Percentiles rank a stretch among this genome's conserved stretches.
phyloP scores from a whole-genome alignment of 2,888 invertebrate genomes.

The Isoperla grammatica region DNA sequence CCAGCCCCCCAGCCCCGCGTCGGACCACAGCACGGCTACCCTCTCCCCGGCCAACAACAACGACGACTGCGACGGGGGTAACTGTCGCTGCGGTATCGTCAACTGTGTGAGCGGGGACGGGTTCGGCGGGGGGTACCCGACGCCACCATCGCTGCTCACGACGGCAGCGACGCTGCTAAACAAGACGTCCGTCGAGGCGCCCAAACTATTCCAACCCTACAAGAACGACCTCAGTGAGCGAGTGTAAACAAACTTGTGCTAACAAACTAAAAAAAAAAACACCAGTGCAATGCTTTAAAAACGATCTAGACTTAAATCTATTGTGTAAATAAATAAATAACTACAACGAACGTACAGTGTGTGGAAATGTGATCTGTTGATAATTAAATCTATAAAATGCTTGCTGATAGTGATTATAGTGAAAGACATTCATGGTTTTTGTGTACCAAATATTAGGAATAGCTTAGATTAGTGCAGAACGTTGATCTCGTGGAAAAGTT shows the following conservation, averaged over 20 bases:
- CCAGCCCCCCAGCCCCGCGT: constrained; percentile 10
- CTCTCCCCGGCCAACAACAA: not conserved
- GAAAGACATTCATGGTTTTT: no score
- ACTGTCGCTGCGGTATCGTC: constrained; percentile 46
- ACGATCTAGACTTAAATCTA: not conserved
- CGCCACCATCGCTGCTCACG: constrained; percentile 29
- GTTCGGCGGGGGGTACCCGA: constrained; percentile 31
- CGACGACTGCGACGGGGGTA: constrained; percentile 21
- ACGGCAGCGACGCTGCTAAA: constrained; percentile 19
- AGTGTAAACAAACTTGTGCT: not conserved
- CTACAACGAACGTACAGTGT: no score
- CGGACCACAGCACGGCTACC: not conserved
- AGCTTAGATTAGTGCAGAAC: no score
- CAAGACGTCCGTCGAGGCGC: constrained; percentile 39
- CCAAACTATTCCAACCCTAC: constrained; percentile 71
- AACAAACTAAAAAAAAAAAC: not conserved
- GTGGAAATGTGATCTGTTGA: no score
- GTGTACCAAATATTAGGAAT: no score
- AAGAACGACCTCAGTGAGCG: constrained; percentile 48
- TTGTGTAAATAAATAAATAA: not conserved
- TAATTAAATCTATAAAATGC: no score
- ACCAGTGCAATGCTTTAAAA: not conserved
- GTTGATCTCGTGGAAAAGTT: no score
- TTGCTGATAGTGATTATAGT: not conserved
- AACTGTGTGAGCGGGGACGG: constrained; percentile 41